Conservation (phyloP, 1,140 invertebrate genomes). For the Vanessa atalanta region DNA sequence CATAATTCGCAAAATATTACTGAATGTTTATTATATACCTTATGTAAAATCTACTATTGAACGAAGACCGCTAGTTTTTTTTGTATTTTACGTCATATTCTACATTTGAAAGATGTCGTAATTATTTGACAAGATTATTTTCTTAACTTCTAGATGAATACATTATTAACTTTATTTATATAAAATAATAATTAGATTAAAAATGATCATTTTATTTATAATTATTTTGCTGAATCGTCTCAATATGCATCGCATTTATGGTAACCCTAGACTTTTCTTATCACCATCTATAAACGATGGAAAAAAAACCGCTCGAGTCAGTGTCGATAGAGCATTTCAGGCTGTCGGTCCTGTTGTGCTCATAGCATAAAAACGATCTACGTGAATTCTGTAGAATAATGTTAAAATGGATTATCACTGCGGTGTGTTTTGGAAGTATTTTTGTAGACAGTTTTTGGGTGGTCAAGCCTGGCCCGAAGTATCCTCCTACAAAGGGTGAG, state of each 20-base stretch:
- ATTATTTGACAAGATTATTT: too few species aligned
- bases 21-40: too few species aligned
- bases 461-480: constrained; percentile 62
- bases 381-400: background rate
- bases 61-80: too few species aligned
- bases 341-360: background rate
- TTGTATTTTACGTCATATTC: too few species aligned
- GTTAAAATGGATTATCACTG: background rate
- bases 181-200: background rate
- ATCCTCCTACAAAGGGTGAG: constrained; percentile 77
- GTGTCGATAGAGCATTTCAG: constrained; percentile 1
- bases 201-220: background rate
- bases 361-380: background rate
- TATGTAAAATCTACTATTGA: too few species aligned
- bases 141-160: too few species aligned
- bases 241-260: background rate
- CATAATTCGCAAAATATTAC: too few species aligned
- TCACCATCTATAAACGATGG: background rate
- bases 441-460: constrained; percentile 43
- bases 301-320: background rate
- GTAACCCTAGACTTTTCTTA: constrained; percentile 3
- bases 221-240: background rate
- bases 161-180: too few species aligned
- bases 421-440: constrained; percentile 37
- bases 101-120: too few species aligned